A percentile compares a stretch with the other conserved stretches of the same genome.
Evolutionary conservation across 2,888 invertebrate species (phyloP).

Genomic region (Aspidapion aeneum): DNA sequence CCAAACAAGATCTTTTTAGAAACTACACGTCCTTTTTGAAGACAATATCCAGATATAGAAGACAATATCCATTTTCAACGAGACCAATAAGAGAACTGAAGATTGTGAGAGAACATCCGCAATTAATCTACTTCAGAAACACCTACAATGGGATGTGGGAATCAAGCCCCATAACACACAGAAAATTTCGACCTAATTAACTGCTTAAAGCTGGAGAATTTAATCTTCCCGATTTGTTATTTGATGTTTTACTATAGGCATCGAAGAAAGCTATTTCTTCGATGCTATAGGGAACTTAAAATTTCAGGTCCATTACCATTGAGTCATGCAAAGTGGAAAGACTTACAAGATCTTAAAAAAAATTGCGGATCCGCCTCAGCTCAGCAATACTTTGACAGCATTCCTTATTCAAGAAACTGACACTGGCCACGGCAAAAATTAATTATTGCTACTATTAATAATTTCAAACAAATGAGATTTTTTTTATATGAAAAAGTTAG

Average conservation of each 20-base stretch:
- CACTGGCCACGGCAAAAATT: too few relatives aligned
- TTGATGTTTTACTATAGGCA: background rate
- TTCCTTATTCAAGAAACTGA: too few relatives aligned
- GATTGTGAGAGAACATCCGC: constrained; percentile 10
- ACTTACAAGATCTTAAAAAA: background rate
- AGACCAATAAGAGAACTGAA: constrained; percentile 6
- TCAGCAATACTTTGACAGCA: background rate
- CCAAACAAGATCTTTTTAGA: background rate
- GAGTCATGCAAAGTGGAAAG: background rate
- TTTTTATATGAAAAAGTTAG: too few relatives aligned
- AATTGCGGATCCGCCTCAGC: background rate
- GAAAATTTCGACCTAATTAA: too few relatives aligned
- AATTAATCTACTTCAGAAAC: constrained; percentile 1
- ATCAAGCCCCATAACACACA: background rate
- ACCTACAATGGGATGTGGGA: constrained; percentile 3
- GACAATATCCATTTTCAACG: constrained; percentile 1
- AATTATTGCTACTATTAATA: too few relatives aligned
- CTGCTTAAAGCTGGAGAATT: background rate
- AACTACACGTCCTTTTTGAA: too few relatives aligned
- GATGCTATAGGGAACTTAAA: too few relatives aligned
- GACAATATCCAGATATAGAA: background rate
- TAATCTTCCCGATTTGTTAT: background rate
- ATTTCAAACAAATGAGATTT: too few relatives aligned
- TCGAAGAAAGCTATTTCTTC: background rate
- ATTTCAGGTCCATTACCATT: background rate